Percentiles rank a stretch among this genome's conserved stretches.
These are phyloP conservation scores for Drosophila pachea DNA, from an alignment of 1,140 invertebrate genomes.

Conservation along the genomic window DNA sequence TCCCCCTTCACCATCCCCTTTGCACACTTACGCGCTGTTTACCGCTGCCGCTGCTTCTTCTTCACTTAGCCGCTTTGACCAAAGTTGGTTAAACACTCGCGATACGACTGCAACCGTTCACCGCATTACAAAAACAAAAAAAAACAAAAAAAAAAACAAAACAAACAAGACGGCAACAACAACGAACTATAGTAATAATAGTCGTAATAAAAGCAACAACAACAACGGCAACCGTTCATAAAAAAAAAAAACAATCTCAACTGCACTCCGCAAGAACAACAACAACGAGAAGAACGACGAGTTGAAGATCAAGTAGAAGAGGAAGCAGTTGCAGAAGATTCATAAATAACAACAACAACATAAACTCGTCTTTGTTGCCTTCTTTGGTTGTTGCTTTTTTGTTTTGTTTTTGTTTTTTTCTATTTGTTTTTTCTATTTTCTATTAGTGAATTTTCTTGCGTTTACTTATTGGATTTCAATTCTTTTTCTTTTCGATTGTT, in stretches of 20 bases:
- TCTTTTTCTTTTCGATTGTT: too few species aligned
- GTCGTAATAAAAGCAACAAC: conserved; percentile 10
- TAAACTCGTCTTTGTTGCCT: conserved; percentile 58
- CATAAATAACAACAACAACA: conserved; percentile 25
- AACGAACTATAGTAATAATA: conserved; percentile 36
- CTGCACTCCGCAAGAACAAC: conserved; percentile 12
- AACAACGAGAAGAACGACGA: conserved; percentile 2
- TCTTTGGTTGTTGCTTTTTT: conserved; percentile 25
- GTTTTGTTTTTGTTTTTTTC: conserved; percentile 22
- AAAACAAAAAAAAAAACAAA: too few species aligned
- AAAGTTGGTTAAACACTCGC: conserved; percentile 65
- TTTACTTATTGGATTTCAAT: not conserved
- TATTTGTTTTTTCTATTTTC: conserved; percentile 16
- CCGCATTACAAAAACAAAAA: conserved; percentile 48
- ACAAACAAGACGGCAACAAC: conserved; percentile 35
- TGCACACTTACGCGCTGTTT: conserved; percentile 30
- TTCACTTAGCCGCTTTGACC: conserved; percentile 48
- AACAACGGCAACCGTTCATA: not conserved
- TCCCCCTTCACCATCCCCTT: not conserved
- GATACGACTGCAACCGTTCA: conserved; percentile 46
- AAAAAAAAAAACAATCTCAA: conserved; percentile 15
- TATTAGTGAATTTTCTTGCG: conserved; percentile 28
- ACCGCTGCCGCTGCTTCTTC: conserved; percentile 3
- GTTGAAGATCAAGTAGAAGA: conserved; percentile 5
- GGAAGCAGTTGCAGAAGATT: conserved; percentile 10